phyloP scores from a whole-genome alignment of 2,113 vertebrate genomes.

The Stegostoma tigrinum region DNA sequence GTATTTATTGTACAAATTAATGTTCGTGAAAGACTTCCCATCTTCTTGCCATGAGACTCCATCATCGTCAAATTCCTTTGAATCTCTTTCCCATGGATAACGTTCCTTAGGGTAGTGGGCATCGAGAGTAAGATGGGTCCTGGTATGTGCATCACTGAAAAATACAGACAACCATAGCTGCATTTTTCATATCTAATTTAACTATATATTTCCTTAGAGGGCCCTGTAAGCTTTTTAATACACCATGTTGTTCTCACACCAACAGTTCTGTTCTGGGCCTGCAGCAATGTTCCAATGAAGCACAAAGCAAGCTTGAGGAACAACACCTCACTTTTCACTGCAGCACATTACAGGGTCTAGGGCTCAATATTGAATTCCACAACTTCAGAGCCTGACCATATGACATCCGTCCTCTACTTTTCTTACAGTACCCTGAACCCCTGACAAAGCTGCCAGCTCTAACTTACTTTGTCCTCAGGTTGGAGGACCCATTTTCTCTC shows the following conservation, averaged over 20 bases:
- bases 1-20: constrained; percentile 42
- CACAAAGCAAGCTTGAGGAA: no score
- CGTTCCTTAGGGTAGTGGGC: constrained; percentile 36
- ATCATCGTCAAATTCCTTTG: neutral
- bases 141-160: constrained; percentile 42
- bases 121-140: constrained; percentile 43
- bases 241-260: no score
- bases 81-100: constrained; percentile 43
- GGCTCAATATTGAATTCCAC: no score
- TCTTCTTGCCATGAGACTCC: constrained; percentile 37
- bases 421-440: no score
- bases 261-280: neutral
- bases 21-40: constrained; percentile 38
- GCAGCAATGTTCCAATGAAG: no score
- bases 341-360: no score
- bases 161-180: neutral
- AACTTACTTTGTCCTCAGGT: no score
- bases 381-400: no score
- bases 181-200: neutral
- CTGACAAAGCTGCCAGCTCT: no score
- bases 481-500: no score
- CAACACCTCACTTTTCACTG: no score
- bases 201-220: neutral
- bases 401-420: no score
- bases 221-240: neutral